Evolutionary conservation across 2,888 invertebrate species (phyloP), one percentile per base, ranked within the genome.

Genomic region (Dorcus parallelipipedus): DNA sequence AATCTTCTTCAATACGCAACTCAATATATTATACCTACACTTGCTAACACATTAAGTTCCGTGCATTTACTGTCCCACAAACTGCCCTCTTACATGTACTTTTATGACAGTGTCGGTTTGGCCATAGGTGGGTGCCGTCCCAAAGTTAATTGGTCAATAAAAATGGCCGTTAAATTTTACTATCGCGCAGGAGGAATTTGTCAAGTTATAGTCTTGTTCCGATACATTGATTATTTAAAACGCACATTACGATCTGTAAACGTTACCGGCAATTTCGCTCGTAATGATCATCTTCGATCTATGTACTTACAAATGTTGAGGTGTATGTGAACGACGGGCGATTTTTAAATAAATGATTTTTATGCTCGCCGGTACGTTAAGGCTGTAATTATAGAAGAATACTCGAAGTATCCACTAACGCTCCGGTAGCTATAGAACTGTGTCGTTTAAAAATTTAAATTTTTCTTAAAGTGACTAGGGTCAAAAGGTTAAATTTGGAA

Each of bases 201-300:
- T 26, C 49, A 62, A 62, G 58, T 61, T 63, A 61, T 61, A 60
- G 63, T 62, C 60, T 56, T 62, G 59, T 59, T 49, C 56, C 60
- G 57, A 60, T 62, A 56, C 54, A 62, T 62, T 49, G 62, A 63
- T 63, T 63, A 63, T 63, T 63, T 63, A 63, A 61, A 61, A 60
- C 56, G 58, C 58, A 64, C 64, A 67, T 67, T 69, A 68, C 69
- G 70, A 69, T 58, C 70, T 69, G 70, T 69, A 69, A 71, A 71
- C 66, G 70, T 65, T 64, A 58, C 66, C 63, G 64, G 65, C 67
- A 67, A 66, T 69, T 68, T 7, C 45, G 64, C 61, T 56, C 62
- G 69, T 67, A 69, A 69, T 70, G 68, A 64, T 20, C 61, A 67
- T 60, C 66, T 67, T 69, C 69, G 66, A 69, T 20, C 20, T 20